phyloP scores from a whole-genome alignment of 2,888 invertebrate species.

The Drosophila paracracens region DNA sequence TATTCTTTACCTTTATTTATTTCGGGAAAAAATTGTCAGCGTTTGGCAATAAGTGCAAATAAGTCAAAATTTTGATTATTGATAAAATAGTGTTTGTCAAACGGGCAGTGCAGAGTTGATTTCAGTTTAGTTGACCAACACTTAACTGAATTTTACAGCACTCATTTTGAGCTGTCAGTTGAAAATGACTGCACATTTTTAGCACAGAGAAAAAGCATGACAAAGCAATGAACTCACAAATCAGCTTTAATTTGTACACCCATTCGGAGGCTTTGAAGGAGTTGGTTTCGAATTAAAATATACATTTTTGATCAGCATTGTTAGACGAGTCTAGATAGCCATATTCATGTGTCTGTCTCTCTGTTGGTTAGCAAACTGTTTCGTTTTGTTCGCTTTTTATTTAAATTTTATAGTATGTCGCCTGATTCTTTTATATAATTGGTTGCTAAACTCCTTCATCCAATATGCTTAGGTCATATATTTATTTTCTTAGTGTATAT shows the following conservation, averaged over 20 bases:
- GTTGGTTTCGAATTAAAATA: not conserved
- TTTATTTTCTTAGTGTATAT: slow-evolving; percentile 7
- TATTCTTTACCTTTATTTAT: not conserved
- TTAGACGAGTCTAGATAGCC: not conserved
- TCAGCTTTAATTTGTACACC: not conserved
- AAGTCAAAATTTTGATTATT: too few species aligned
- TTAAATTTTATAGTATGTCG: too few species aligned
- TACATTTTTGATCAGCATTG: not conserved
- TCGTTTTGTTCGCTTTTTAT: not conserved
- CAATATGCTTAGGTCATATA: not conserved
- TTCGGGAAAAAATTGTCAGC: not conserved
- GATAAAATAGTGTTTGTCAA: not conserved
- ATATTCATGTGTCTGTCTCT: not conserved
- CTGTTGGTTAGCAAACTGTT: not conserved
- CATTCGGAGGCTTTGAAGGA: not conserved
- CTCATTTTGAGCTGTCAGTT: not conserved
- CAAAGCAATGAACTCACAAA: not conserved
- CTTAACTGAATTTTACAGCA: slow-evolving; percentile 10
- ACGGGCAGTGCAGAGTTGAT: not conserved
- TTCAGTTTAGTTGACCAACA: not conserved
- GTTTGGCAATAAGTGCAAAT: not conserved
- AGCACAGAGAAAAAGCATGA: too few species aligned
- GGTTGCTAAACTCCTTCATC: not conserved
- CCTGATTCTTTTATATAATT: not conserved
- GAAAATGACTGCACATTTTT: too few species aligned